Conservation (phyloP, 1,140 invertebrate genomes). For the Tetraneura akinire region DNA sequence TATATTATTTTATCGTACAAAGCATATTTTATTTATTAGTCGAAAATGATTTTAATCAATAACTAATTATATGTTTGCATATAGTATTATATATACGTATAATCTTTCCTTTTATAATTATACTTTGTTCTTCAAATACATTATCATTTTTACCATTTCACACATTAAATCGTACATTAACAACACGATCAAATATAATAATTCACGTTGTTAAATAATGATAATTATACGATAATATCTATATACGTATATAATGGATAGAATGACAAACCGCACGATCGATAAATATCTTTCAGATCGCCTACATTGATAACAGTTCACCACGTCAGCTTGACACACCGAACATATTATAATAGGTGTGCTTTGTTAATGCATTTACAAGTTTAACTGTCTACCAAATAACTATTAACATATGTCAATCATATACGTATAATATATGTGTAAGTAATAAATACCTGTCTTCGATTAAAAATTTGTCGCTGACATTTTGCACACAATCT, state of each 20-base stretch:
- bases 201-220: slow-evolving; percentile 13
- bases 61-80: too few species aligned
- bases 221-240: not conserved
- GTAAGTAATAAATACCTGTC: slow-evolving; percentile 63
- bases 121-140: not conserved
- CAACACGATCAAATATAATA: not conserved
- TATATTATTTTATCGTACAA: too few species aligned
- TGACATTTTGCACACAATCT: slow-evolving; percentile 68
- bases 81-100: too few species aligned
- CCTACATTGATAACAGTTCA: not conserved
- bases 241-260: not conserved
- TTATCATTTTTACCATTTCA: not conserved
- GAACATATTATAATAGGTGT: not conserved
- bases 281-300: slow-evolving; percentile 16
- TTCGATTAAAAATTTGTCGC: slow-evolving; percentile 74
- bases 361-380: not conserved
- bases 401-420: not conserved
- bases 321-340: not conserved
- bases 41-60: too few species aligned
- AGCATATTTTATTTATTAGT: too few species aligned
- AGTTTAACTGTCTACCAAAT: not conserved
- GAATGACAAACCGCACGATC: slow-evolving; percentile 20
- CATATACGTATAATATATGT: not conserved
- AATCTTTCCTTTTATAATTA: too few species aligned
- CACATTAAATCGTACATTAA: slow-evolving; percentile 14